Evolutionary conservation across 2,797 vertebrate species (phyloP).

Genomic region (Neoniphon sammara): DNA sequence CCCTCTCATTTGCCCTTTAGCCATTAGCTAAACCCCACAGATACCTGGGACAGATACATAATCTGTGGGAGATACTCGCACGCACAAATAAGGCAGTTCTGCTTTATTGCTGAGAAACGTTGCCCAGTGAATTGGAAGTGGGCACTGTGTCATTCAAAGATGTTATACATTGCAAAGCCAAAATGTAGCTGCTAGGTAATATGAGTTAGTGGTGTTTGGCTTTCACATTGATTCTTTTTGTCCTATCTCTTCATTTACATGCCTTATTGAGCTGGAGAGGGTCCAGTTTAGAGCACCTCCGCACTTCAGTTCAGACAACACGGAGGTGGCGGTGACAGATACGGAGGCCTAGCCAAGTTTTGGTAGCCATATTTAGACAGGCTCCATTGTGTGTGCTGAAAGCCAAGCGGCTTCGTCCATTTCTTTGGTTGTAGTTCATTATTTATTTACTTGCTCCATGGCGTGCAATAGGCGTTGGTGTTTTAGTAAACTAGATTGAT

Average conservation of each 20-base stretch:
- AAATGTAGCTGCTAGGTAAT: background rate
- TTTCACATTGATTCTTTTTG: slow-evolving; percentile 31
- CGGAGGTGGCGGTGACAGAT: slow-evolving; percentile 44
- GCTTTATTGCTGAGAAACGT: background rate
- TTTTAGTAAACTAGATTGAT: slow-evolving; percentile 65
- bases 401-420: slow-evolving; percentile 37
- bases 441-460: slow-evolving; percentile 69
- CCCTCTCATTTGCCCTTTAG: slow-evolving; percentile 2
- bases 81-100: background rate
- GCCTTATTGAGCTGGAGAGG: slow-evolving; percentile 35
- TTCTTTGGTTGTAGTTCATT: slow-evolving; percentile 45
- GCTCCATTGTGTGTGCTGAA: slow-evolving; percentile 65
- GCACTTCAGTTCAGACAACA: slow-evolving; percentile 43
- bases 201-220: slow-evolving; percentile 9
- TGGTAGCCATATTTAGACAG: slow-evolving; percentile 46
- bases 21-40: background rate
- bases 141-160: background rate
- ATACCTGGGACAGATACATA: background rate
- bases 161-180: background rate
- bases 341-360: slow-evolving; percentile 29
- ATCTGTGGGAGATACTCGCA: too few species aligned
- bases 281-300: slow-evolving; percentile 43
- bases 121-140: background rate
- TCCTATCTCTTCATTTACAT: slow-evolving; percentile 35
- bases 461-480: slow-evolving; percentile 46